Evolutionary conservation across 2,113 vertebrate species (phyloP).

Genomic region (Macrotus californicus): DNA sequence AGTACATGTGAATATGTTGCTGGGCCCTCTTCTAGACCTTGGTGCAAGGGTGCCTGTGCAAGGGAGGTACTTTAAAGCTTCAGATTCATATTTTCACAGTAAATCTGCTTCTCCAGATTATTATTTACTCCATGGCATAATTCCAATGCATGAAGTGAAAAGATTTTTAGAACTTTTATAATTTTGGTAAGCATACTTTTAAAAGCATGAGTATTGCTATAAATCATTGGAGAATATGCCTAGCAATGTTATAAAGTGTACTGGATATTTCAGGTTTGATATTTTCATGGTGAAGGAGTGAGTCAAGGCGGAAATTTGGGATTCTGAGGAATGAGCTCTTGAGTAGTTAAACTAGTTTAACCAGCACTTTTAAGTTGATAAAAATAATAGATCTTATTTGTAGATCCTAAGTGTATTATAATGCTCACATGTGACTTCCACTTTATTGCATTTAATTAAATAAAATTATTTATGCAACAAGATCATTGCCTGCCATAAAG

Average conservation of each 20-base stretch:
- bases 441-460: constrained; percentile 29
- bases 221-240: not conserved
- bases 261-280: constrained; percentile 7
- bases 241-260: not conserved
- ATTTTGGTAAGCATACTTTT: constrained; percentile 3
- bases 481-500: not conserved
- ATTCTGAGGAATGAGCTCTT: constrained; percentile 17
- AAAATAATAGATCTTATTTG: constrained; percentile 15
- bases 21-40: not conserved
- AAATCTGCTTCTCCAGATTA: not conserved
- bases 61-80: not conserved
- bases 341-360: constrained; percentile 39
- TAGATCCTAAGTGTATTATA: constrained; percentile 27
- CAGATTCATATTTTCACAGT: not conserved
- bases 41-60: not conserved
- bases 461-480: constrained; percentile 40
- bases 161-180: not conserved
- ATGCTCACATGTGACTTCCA: constrained; percentile 29
- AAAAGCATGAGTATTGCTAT: not conserved
- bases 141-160: constrained; percentile 4
- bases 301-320: not conserved
- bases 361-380: constrained; percentile 40
- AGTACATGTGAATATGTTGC: not conserved
- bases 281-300: not conserved
- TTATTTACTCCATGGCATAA: not conserved